A percentile compares a stretch with the other conserved stretches of the same genome.
Evolutionary conservation across 2,113 vertebrate species (phyloP).

Genomic region (Ammodytes dubius): DNA sequence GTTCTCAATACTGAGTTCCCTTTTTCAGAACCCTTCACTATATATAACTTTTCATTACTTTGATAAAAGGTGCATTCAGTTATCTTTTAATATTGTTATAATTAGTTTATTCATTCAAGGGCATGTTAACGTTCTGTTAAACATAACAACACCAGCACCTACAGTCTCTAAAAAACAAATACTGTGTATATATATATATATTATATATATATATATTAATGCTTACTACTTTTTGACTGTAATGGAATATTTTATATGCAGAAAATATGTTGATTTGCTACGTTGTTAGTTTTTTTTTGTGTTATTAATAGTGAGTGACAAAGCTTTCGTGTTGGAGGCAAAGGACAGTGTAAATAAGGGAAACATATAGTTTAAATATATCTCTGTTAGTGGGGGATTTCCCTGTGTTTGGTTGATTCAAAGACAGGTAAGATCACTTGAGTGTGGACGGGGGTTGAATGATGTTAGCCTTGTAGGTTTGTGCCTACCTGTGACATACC

Average conservation of each 20-base stretch:
- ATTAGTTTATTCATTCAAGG: background rate
- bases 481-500: conserved; percentile 9
- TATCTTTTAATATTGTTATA: background rate
- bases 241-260: background rate
- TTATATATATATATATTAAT: too few relatives aligned
- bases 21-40: background rate
- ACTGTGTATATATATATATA: background rate
- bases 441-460: background rate
- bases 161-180: too few relatives aligned
- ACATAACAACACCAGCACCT: too few relatives aligned
- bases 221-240: too few relatives aligned
- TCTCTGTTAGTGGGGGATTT: background rate
- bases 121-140: background rate
- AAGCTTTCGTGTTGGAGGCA: background rate
- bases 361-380: background rate
- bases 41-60: background rate
- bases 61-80: background rate
- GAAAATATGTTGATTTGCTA: background rate
- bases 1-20: background rate
- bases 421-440: conserved; percentile 5
- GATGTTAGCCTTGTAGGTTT: conserved; percentile 21
- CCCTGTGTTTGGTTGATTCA: background rate
- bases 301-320: background rate
- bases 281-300: background rate
- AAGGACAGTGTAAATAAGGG: background rate